phyloP scores from a whole-genome alignment of 2,888 invertebrate species.

The Aquatica leii region DNA sequence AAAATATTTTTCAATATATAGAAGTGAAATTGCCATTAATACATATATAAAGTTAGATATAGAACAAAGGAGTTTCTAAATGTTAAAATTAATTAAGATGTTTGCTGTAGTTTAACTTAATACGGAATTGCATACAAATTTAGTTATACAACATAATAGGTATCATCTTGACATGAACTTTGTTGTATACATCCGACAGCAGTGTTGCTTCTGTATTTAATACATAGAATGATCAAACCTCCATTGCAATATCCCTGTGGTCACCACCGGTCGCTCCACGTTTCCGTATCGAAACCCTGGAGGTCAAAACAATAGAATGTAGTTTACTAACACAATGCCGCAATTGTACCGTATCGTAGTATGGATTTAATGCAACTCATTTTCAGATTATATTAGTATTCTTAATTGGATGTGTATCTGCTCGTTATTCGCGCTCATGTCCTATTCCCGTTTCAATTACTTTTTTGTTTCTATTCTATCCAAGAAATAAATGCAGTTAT shows the following conservation, averaged over 20 bases:
- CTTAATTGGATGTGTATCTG: slow-evolving; percentile 21
- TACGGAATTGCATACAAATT: slow-evolving; percentile 1
- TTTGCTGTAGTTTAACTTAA: too few species aligned
- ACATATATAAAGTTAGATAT: too few species aligned
- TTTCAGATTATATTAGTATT: slow-evolving; percentile 24
- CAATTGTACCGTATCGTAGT: slow-evolving; percentile 35
- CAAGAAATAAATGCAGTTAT: too few species aligned
- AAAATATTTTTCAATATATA: too few species aligned
- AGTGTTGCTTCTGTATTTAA: slow-evolving; percentile 11
- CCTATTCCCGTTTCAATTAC: background rate
- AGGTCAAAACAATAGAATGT: slow-evolving; percentile 31
- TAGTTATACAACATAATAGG: slow-evolving; percentile 7
- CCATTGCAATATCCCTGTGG: slow-evolving; percentile 23
- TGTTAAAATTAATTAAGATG: slow-evolving; percentile 1
- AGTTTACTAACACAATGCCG: slow-evolving; percentile 39
- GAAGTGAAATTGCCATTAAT: too few species aligned
- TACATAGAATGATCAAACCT: slow-evolving; percentile 21
- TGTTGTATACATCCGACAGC: slow-evolving; percentile 15
- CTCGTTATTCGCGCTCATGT: slow-evolving; percentile 13
- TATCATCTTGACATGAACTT: slow-evolving; percentile 10
- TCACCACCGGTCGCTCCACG: slow-evolving; percentile 25
- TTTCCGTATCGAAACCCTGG: slow-evolving; percentile 29
- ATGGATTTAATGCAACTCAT: slow-evolving; percentile 33
- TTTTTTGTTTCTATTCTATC: too few species aligned
- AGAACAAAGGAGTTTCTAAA: too few species aligned